Evolutionary conservation across 1,140 invertebrate species (phyloP).

Genomic region (Drosophila kohkoa): DNA sequence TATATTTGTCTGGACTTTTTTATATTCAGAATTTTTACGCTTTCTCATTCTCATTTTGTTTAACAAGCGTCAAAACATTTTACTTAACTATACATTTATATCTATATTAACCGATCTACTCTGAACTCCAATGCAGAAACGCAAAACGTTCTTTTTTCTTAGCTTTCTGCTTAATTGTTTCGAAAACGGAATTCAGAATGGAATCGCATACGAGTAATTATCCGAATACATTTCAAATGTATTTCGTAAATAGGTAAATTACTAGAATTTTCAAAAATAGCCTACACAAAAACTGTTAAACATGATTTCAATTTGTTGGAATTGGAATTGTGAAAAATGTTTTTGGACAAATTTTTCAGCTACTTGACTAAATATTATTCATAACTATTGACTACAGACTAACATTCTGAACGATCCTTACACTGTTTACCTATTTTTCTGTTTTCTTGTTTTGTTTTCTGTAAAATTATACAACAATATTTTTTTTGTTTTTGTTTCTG

Average conservation of each 20-base stretch:
- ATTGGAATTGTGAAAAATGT: constrained; percentile 36
- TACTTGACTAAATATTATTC: constrained; percentile 41
- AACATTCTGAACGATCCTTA: constrained; percentile 42
- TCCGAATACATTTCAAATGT: constrained; percentile 76
- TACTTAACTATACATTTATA: constrained; percentile 24
- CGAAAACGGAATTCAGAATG: not conserved
- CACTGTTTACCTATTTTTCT: constrained; percentile 1
- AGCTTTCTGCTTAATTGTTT: not conserved
- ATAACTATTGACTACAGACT: constrained; percentile 27
- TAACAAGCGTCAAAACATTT: constrained; percentile 52
- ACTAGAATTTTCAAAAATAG: constrained; percentile 57
- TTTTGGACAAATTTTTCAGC: constrained; percentile 42
- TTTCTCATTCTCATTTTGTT: constrained; percentile 22
- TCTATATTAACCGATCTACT: constrained; percentile 1
- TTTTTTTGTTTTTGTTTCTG: constrained; percentile 3
- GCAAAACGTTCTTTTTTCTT: constrained; percentile 8
- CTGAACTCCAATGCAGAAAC: not conserved
- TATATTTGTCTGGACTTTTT: constrained; percentile 61
- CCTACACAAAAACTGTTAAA: constrained; percentile 46
- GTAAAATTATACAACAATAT: constrained; percentile 55
- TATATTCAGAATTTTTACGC: constrained; percentile 45
- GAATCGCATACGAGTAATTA: constrained; percentile 14
- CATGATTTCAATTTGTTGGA: constrained; percentile 17
- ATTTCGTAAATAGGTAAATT: constrained; percentile 31
- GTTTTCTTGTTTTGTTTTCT: constrained; percentile 2